Evolutionary conservation across 2,888 invertebrate genomes (phyloP).

Genomic region (Eupithecia vulgata): DNA sequence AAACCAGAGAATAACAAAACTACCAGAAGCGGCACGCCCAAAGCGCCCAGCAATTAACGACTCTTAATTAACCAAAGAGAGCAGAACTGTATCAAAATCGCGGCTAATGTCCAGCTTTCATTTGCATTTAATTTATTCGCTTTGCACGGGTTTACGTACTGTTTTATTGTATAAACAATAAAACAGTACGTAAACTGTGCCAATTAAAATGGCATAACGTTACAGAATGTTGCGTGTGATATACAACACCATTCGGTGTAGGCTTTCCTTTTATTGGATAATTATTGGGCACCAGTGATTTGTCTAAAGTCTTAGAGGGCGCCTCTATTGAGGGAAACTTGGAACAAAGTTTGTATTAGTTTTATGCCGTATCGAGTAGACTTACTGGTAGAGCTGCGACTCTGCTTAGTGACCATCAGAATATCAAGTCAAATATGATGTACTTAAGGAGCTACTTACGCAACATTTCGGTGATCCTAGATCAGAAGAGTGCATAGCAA

Average conservation of each 20-base stretch:
- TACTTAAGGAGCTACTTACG: too few species aligned
- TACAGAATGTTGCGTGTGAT: not conserved
- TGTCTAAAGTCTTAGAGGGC: not conserved
- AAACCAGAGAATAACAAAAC: constrained; percentile 1
- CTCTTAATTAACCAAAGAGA: constrained; percentile 67
- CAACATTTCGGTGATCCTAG: too few species aligned
- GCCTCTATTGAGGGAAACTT: too few species aligned
- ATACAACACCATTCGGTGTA: not conserved
- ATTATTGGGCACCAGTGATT: not conserved
- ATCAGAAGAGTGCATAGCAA: too few species aligned
- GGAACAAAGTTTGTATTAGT: too few species aligned
- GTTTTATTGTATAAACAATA: constrained; percentile 23
- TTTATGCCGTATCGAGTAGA: too few species aligned
- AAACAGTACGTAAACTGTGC: too few species aligned
- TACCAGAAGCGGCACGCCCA: constrained; percentile 26
- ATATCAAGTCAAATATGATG: too few species aligned
- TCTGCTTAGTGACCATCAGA: too few species aligned
- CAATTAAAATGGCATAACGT: constrained; percentile 17
- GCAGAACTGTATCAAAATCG: constrained; percentile 64
- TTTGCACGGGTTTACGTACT: constrained; percentile 11
- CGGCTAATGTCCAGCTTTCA: constrained; percentile 54
- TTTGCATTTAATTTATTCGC: constrained; percentile 35
- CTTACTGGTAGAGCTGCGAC: too few species aligned
- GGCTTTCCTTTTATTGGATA: not conserved
- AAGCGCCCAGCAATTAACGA: constrained; percentile 66